These are phyloP conservation scores for Xiphydria camelus DNA, from an alignment of 2,888 invertebrate species.

Conservation along the genomic window DNA sequence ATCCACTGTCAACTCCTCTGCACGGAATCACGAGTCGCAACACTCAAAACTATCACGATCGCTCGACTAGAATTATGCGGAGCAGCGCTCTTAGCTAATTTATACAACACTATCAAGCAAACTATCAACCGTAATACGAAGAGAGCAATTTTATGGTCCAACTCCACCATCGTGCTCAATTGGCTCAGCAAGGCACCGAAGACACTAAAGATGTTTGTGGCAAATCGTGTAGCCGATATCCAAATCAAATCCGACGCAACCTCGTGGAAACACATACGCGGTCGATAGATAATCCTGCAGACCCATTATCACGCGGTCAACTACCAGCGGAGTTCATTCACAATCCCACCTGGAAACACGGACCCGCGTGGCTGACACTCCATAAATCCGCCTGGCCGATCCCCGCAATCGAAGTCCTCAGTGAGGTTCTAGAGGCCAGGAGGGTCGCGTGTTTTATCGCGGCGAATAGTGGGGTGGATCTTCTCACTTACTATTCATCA, in stretches of 20 bases:
- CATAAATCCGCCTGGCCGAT: conserved; percentile 7
- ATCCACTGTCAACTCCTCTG: not conserved
- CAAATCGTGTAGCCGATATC: conserved; percentile 5
- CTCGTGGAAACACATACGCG: conserved; percentile 14
- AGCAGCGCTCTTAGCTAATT: not conserved
- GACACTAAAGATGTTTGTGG: conserved; percentile 3
- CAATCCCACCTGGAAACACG: conserved; percentile 17
- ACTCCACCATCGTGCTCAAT: not conserved
- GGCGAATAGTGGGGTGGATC: not conserved
- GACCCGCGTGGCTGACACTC: conserved; percentile 10
- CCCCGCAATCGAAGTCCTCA: not conserved
- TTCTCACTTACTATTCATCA: conserved; percentile 1
- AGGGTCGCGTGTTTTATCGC: not conserved
- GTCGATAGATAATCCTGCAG: conserved; percentile 25
- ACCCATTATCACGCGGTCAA: conserved; percentile 22
- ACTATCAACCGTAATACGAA: not conserved
- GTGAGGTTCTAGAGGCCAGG: not conserved
- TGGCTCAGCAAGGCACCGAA: conserved; percentile 1
- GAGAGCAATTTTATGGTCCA: not conserved
- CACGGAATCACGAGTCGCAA: conserved; percentile 3
- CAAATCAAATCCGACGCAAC: not conserved
- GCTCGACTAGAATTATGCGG: conserved; percentile 6
- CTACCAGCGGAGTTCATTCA: conserved; percentile 13
- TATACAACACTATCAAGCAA: not conserved
- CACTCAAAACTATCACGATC: not conserved